A percentile compares a stretch with the other conserved stretches of the same genome.
phyloP scores from a whole-genome alignment of 2,797 vertebrate genomes.

The Rhadinocentrus ornatus region DNA sequence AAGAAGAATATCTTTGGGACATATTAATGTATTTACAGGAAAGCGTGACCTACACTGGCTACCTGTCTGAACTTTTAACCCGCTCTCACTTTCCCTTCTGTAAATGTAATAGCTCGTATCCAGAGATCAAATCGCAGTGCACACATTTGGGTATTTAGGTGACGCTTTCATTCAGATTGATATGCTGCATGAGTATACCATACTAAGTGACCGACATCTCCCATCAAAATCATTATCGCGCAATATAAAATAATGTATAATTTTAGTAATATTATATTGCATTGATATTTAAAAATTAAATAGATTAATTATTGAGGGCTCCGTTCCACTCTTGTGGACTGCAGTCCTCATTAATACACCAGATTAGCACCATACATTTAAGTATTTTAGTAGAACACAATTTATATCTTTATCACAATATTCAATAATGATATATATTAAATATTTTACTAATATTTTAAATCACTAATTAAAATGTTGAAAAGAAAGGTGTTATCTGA shows the following conservation, averaged over 20 bases:
- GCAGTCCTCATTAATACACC: not conserved
- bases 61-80: constrained; percentile 53
- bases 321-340: too few species aligned
- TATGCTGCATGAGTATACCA: not conserved
- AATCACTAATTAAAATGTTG: not conserved
- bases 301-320: not conserved
- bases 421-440: not conserved
- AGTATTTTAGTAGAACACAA: not conserved
- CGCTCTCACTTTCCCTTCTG: not conserved
- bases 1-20: constrained; percentile 44
- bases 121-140: not conserved
- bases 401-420: not conserved
- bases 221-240: not conserved
- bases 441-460: not conserved
- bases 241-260: not conserved
- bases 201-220: constrained; percentile 1
- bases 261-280: not conserved
- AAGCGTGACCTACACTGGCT: constrained; percentile 33
- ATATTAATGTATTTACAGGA: constrained; percentile 57
- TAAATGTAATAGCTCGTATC: not conserved
- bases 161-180: constrained; percentile 7
- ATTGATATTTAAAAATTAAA: not conserved
- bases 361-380: not conserved
- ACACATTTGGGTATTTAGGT: constrained; percentile 17
- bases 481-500: constrained; percentile 6